Conservation (phyloP, 2,113 vertebrate species). For the Pseudorasbora parva region DNA sequence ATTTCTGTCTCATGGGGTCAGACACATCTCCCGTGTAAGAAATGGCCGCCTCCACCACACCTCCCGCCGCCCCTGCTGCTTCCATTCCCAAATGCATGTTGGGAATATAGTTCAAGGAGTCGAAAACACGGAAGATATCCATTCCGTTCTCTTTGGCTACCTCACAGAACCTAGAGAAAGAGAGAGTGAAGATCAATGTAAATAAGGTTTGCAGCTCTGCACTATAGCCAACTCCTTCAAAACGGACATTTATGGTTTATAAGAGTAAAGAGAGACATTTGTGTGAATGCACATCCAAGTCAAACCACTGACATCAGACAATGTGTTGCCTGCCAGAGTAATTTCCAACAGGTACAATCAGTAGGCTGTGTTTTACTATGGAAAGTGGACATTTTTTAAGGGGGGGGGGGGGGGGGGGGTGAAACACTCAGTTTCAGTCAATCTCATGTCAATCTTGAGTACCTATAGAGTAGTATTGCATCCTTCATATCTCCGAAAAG, state of each 20-base stretch:
- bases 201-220: neutral
- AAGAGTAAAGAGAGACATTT: neutral
- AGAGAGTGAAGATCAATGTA: neutral
- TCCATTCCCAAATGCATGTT: conserved; percentile 96
- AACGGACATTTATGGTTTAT: neutral
- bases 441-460: too few species aligned
- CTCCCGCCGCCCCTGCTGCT: conserved; percentile 84
- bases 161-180: conserved; percentile 84
- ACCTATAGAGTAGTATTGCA: too few species aligned
- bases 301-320: neutral
- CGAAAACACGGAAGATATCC: conserved; percentile 94
- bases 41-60: conserved; percentile 91
- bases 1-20: conserved; percentile 87
- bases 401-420: too few species aligned
- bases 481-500: too few species aligned
- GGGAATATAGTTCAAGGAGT: conserved; percentile 92
- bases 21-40: conserved; percentile 93
- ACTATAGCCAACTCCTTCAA: neutral
- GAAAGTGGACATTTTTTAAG: neutral
- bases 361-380: neutral
- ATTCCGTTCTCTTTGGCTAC: conserved; percentile 95
- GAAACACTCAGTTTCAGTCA: too few species aligned
- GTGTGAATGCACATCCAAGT: conserved; percentile 4
- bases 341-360: neutral
- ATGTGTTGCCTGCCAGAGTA: neutral